Evolutionary conservation across 2,113 vertebrate species (phyloP), one percentile per base, ranked within the genome.

Genomic region (Equus przewalskii): DNA sequence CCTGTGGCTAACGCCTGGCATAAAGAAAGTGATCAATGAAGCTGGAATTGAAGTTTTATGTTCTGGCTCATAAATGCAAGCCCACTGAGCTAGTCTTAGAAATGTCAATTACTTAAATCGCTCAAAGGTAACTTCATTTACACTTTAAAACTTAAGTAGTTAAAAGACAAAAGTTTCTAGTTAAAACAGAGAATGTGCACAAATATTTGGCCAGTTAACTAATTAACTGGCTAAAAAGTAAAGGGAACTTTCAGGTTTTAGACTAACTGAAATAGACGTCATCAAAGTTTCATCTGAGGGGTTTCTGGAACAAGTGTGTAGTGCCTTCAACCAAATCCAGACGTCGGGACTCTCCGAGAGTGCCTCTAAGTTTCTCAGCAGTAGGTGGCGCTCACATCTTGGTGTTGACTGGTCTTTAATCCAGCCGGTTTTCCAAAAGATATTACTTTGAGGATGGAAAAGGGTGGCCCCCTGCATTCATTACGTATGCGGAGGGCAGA

Each of bases 371-470:
- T 62, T 89, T 94, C 21, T 67, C 3, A 60, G 44, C 97, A 95
- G 86, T 83, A 97, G 98, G 82, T 96, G 98, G 98, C 94, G 28
- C 96, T 89, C 97, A 67, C 70, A 84, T 60, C 89, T 72, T 24
- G 51, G 73, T 56, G 28, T 24, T 89, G 46, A 69, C 12, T 7
- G 12, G 10, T 33, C 33, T 49, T 85, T 13, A 80, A 30, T 1
- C 7, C 7, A 4, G 65, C 6, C 2, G 33, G 13, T 64, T 91
- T 93, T 7, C 26, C 54, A 4, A 36, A 28, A 60, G 18, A 28
- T 5, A 4, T 2, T 54, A 30, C 56, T 9, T 69, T 82, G 85
- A 13, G 26, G 30, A 51, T 9, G 64, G 10, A 33, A n/a, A 51
- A 84, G 49, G 4, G 5, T 30, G 64, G 36, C 62, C 46, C 56